Evolutionary conservation across 2,888 invertebrate genomes (phyloP).

Genomic region (Dimorphilus gyrociliatus): DNA sequence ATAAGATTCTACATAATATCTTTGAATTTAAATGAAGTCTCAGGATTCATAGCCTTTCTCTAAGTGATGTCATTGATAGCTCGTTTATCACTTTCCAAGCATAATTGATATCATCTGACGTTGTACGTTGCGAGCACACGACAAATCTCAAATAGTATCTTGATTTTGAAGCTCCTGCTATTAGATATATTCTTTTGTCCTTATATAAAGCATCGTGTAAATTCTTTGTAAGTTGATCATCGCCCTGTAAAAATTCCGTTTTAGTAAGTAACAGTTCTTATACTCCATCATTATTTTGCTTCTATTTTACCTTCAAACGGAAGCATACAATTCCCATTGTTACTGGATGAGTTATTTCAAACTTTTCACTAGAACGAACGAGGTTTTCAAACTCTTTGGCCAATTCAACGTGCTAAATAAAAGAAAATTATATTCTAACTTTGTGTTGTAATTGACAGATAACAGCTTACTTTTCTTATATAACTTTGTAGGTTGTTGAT

Average conservation of each 20-base stretch:
- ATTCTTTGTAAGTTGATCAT: conserved; percentile 64
- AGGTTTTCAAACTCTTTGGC: conserved; percentile 61
- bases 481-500: conserved; percentile 57
- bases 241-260: neutral
- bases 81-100: too few relatives aligned
- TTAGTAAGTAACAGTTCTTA: neutral
- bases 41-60: too few relatives aligned
- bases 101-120: conserved; percentile 59
- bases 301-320: conserved; percentile 48
- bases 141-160: conserved; percentile 72
- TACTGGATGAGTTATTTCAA: conserved; percentile 66
- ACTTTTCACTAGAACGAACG: conserved; percentile 53
- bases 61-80: too few relatives aligned
- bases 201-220: conserved; percentile 69
- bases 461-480: conserved; percentile 52
- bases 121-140: conserved; percentile 67
- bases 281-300: neutral
- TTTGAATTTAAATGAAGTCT: too few relatives aligned
- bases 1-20: too few relatives aligned
- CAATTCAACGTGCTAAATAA: conserved; percentile 41
- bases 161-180: conserved; percentile 70
- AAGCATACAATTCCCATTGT: conserved; percentile 79
- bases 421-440: too few relatives aligned
- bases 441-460: too few relatives aligned
- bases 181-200: conserved; percentile 72